Conservation (phyloP, 2,888 invertebrate genomes). For the Prenolepis imparis region DNA sequence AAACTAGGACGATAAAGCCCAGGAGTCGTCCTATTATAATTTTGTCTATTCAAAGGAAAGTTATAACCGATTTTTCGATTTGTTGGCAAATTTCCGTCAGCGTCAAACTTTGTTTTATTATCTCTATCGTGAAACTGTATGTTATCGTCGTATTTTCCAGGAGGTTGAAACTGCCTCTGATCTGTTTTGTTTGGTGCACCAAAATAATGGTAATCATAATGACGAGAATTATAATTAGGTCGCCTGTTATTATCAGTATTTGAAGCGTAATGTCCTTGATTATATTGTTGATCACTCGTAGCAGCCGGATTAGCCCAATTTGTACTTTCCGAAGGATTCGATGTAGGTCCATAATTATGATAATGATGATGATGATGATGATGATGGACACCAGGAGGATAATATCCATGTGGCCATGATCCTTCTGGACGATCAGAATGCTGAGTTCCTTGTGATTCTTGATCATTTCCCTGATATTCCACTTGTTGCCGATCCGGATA, state of each 20-base stretch:
- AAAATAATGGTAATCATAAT: neutral
- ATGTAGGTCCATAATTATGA: constrained; percentile 38
- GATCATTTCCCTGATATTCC: neutral
- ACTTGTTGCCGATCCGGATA: neutral
- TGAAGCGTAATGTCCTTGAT: neutral
- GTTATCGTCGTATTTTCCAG: constrained; percentile 12
- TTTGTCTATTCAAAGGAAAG: constrained; percentile 55
- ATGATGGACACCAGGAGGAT: constrained; percentile 10
- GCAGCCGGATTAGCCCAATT: neutral
- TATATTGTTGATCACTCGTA: constrained; percentile 5
- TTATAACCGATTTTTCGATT: constrained; percentile 45
- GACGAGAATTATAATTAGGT: constrained; percentile 27
- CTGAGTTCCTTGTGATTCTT: neutral
- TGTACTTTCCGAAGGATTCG: constrained; percentile 13
- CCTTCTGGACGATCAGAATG: neutral
- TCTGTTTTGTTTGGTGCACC: constrained; percentile 6
- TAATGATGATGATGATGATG: constrained; percentile 18
- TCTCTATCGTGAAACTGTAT: neutral
- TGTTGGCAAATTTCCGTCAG: neutral
- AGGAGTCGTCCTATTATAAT: constrained; percentile 64
- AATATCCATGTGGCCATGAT: neutral
- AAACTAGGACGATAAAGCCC: constrained; percentile 48
- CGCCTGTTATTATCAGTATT: constrained; percentile 16
- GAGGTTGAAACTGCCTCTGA: constrained; percentile 14
- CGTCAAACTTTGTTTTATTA: constrained; percentile 1